phyloP scores from a whole-genome alignment of 2,888 invertebrate genomes.

The Phengaris alcon region DNA sequence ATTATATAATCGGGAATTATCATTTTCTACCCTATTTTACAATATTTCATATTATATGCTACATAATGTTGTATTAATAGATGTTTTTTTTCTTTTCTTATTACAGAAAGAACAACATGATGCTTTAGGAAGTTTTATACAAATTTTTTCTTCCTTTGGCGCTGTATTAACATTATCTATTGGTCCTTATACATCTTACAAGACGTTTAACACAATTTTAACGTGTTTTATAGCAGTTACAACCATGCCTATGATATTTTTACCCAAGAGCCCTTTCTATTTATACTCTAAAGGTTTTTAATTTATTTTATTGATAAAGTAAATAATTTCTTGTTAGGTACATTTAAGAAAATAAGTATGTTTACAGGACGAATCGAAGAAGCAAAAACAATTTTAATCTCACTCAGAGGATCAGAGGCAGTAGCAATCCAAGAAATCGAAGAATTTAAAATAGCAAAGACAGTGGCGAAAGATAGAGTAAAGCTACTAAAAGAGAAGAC shows the following conservation, averaged over 20 bases:
- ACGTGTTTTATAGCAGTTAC: constrained; percentile 9
- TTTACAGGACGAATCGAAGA: constrained; percentile 10
- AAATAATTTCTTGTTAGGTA: too few species aligned
- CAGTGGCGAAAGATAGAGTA: background rate
- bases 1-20: background rate
- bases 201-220: constrained; percentile 15
- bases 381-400: constrained; percentile 10
- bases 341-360: background rate
- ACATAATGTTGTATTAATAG: too few species aligned
- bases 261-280: constrained; percentile 26
- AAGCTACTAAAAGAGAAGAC: background rate
- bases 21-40: too few species aligned
- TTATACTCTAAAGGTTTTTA: constrained; percentile 19
- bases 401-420: background rate
- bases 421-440: constrained; percentile 16
- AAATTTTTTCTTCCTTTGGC: constrained; percentile 19
- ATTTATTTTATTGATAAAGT: background rate
- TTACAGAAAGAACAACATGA: constrained; percentile 26
- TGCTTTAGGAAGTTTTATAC: constrained; percentile 18
- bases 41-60: too few species aligned
- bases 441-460: constrained; percentile 10
- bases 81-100: background rate
- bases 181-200: constrained; percentile 21
- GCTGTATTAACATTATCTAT: constrained; percentile 20
- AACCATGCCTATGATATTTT: background rate